Percentiles rank a stretch among this genome's conserved stretches.
phyloP scores from a whole-genome alignment of 2,888 invertebrate genomes.

The Drosophila dives region DNA sequence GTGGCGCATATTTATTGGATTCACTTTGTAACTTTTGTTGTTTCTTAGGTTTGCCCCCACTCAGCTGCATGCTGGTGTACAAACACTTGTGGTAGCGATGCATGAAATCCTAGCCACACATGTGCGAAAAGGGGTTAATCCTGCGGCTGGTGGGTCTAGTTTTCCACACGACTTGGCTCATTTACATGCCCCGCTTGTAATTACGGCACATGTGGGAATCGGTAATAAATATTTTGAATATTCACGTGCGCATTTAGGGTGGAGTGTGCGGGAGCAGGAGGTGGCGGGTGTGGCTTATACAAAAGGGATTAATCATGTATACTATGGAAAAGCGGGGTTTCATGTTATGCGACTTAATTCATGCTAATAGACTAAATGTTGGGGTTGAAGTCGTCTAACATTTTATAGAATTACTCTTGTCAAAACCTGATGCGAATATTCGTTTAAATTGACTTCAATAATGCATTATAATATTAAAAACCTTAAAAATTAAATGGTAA shows the following conservation, averaged over 20 bases:
- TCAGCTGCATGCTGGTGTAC: slow-evolving; percentile 2
- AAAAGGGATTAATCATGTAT: slow-evolving; percentile 32
- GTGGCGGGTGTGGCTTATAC: slow-evolving; percentile 9
- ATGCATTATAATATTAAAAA: background rate
- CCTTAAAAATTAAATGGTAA: background rate
- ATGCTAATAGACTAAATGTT: slow-evolving; percentile 13
- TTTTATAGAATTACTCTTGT: background rate
- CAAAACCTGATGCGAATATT: background rate
- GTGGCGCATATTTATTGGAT: slow-evolving; percentile 56
- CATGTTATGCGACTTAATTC: slow-evolving; percentile 25
- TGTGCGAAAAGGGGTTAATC: slow-evolving; percentile 72
- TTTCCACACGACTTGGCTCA: slow-evolving; percentile 52
- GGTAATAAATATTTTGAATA: slow-evolving; percentile 59
- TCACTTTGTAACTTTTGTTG: slow-evolving; percentile 60
- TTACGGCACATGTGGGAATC: slow-evolving; percentile 52
- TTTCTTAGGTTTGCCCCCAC: slow-evolving; percentile 10
- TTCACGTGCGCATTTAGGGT: slow-evolving; percentile 44
- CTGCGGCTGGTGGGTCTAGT: slow-evolving; percentile 48
- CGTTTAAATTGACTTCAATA: background rate
- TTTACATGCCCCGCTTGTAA: slow-evolving; percentile 52
- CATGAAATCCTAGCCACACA: slow-evolving; percentile 55
- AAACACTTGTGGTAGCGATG: slow-evolving; percentile 52
- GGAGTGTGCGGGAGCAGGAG: background rate
- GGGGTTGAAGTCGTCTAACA: background rate
- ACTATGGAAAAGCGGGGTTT: background rate